Conservation (phyloP, 2,113 vertebrate genomes). For the Pholis gunnellus region DNA sequence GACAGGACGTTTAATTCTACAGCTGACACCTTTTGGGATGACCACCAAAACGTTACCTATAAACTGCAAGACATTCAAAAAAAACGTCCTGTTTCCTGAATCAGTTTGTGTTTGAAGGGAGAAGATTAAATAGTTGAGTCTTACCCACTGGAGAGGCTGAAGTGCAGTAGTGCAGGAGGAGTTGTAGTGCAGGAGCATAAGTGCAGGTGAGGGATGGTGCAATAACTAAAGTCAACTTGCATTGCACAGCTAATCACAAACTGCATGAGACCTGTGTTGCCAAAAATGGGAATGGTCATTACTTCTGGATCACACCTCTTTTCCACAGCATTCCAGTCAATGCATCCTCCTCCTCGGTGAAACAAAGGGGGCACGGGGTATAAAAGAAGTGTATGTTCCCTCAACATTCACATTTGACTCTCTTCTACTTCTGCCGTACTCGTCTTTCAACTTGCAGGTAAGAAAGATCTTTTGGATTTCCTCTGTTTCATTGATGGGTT, state of each 20-base stretch:
- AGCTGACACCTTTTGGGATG: neutral
- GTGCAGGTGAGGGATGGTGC: conserved; percentile 35
- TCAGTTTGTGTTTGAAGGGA: neutral
- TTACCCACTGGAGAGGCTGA: conserved; percentile 60
- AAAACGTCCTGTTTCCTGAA: neutral
- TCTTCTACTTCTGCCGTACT: conserved; percentile 9
- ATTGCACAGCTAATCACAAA: conserved; percentile 54
- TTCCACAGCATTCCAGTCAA: conserved; percentile 50
- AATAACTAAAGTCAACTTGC: conserved; percentile 24
- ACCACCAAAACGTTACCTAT: neutral
- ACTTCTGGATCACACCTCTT: conserved; percentile 70
- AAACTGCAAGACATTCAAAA: neutral
- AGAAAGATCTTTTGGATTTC: conserved; percentile 10
- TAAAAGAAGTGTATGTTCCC: conserved; percentile 75
- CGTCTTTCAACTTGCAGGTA: conserved; percentile 55
- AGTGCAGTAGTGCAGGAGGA: conserved; percentile 5
- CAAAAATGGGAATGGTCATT: conserved; percentile 63
- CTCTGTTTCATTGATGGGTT: neutral
- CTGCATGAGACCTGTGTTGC: conserved; percentile 57
- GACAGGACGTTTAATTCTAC: neutral
- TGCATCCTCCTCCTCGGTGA: conserved; percentile 68
- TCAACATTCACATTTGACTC: conserved; percentile 38
- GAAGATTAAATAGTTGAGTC: conserved; percentile 25
- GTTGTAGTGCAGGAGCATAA: conserved; percentile 27
- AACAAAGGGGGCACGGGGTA: conserved; percentile 52